Evolutionary conservation across 2,888 invertebrate species (phyloP), one percentile per base, ranked within the genome.

Genomic region (Drosophila stalkeri): DNA sequence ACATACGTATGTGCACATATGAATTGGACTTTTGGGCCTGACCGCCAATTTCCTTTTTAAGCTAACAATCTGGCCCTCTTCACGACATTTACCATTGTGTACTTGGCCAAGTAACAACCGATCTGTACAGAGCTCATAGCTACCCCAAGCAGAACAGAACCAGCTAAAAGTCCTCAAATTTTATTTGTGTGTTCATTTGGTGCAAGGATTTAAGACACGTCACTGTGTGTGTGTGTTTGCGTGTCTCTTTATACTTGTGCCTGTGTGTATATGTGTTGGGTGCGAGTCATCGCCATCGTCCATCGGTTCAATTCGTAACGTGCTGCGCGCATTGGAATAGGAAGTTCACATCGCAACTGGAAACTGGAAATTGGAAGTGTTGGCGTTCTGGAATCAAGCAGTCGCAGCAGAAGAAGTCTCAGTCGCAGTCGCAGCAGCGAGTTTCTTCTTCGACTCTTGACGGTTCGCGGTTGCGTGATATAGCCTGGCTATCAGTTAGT

Each of bases 71-170:
- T 79, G 83, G 84, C 82, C 86, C 85, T 85, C 88, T 86, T 81
- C 80, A 79, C 88, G 86, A 89, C 92, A 92, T 92, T 92, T 90
- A 88, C 84, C 86, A 81, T 83, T 90, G 89, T 88, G 90, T 91
- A 92, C 91, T 92, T 91, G 92, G 89, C 89, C 90, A 89, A 89
- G 86, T 74, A 90, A 86, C 87, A 73, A 56, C 61, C 52, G 44
- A 56, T 44, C 47, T 37, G 23, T 54, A n/a, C 54, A 52, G 33
- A 62, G 18, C 43, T 41, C 27, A 59, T 23, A 51, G 18, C 23
- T 54, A 46, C 41, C 11, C 47, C 16, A 33, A 56, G 20, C 33
- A 57, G 20, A 20, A 44, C 55, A 57, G 20, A 20, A 44, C 55
- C 47, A 75, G 23, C 39, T 18, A 35, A 47, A 67, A 47, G 67